phyloP scores from a whole-genome alignment of 2,797 vertebrate genomes.

The Moxostoma hubbsi region DNA sequence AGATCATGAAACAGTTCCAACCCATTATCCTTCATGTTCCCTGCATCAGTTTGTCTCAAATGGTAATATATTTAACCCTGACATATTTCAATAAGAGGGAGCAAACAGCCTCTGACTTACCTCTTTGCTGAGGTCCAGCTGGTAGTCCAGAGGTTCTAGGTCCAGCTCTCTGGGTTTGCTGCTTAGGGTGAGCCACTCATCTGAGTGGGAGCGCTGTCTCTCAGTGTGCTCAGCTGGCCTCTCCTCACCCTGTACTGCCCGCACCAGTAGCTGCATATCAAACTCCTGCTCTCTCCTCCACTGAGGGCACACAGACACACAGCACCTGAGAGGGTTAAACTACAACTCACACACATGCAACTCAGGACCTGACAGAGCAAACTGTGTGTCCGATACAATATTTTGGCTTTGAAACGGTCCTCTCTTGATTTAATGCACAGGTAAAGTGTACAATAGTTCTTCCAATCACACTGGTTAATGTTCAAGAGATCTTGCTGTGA shows the following conservation, averaged over 20 bases:
- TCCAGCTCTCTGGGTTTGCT: constrained; percentile 81
- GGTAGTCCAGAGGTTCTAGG: constrained; percentile 90
- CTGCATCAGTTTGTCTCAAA: background rate
- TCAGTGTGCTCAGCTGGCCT: constrained; percentile 82
- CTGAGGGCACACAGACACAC: constrained; percentile 72
- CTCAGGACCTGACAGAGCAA: background rate
- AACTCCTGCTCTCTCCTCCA: constrained; percentile 98
- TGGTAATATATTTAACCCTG: background rate
- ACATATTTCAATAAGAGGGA: background rate
- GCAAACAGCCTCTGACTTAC: constrained; percentile 64
- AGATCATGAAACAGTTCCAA: background rate
- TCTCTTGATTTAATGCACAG: background rate
- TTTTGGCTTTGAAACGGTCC: background rate
- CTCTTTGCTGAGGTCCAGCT: constrained; percentile 94
- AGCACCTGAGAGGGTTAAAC: background rate
- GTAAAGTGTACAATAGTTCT: background rate
- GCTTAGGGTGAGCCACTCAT: constrained; percentile 87
- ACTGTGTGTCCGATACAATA: background rate
- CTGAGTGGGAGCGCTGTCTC: constrained; percentile 83
- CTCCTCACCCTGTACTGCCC: constrained; percentile 87
- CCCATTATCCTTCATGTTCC: background rate
- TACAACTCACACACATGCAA: background rate
- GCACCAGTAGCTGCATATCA: constrained; percentile 96
- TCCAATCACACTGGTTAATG: background rate
- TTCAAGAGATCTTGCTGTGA: background rate